Evolutionary conservation across 1,140 invertebrate genomes (phyloP).

Genomic region (Trichogramma pretiosum): DNA sequence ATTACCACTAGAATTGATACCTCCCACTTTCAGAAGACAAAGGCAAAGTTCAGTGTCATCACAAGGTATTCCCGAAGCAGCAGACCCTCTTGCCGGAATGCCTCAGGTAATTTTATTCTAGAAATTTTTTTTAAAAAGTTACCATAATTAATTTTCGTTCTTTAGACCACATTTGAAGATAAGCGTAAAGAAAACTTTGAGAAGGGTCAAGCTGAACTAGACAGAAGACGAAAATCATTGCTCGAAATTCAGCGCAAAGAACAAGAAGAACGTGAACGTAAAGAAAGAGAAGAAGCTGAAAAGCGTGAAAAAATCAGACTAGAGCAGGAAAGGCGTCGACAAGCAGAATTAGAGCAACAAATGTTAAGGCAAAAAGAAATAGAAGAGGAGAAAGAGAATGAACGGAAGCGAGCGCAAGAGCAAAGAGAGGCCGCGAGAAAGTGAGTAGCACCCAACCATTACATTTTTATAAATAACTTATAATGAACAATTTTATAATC

Average conservation of each 20-base stretch:
- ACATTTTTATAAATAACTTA: slow-evolving; percentile 1
- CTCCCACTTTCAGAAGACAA: slow-evolving; percentile 67
- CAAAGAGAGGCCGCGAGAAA: slow-evolving; percentile 72
- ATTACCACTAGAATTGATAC: slow-evolving; percentile 78
- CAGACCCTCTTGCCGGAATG: slow-evolving; percentile 51
- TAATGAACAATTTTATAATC: not conserved
- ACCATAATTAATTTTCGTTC: slow-evolving; percentile 9
- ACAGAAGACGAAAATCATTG: slow-evolving; percentile 78
- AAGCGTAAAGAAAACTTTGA: slow-evolving; percentile 96
- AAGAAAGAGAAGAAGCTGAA: slow-evolving; percentile 82
- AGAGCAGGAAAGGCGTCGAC: slow-evolving; percentile 57
- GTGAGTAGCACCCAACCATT: slow-evolving; percentile 34
- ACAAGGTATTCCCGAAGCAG: slow-evolving; percentile 45
- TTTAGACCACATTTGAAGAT: slow-evolving; percentile 85
- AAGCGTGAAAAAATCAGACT: slow-evolving; percentile 70
- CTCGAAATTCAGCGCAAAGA: slow-evolving; percentile 81
- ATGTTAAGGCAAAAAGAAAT: slow-evolving; percentile 74
- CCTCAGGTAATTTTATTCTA: slow-evolving; percentile 39
- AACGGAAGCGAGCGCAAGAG: slow-evolving; percentile 62
- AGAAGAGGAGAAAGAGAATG: slow-evolving; percentile 63
- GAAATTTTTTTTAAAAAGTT: slow-evolving; percentile 1
- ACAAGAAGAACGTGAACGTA: slow-evolving; percentile 82
- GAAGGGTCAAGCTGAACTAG: slow-evolving; percentile 94
- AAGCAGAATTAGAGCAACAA: slow-evolving; percentile 65
- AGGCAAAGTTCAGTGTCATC: slow-evolving; percentile 50